phyloP scores from a whole-genome alignment of 1,140 invertebrate genomes.

The Drosophila virilis region DNA sequence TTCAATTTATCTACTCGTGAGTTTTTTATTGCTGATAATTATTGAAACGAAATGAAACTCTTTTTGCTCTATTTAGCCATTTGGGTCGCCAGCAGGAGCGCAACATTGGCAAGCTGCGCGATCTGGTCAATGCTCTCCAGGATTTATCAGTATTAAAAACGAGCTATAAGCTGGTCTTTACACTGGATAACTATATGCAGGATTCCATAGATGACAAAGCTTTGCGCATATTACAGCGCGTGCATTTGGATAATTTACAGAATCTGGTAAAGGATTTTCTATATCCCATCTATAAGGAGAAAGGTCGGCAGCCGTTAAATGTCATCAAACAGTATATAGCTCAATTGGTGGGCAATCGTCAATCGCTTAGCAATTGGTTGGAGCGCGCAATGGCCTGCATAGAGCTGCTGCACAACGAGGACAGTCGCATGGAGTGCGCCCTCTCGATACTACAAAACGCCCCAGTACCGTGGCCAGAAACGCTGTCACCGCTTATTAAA shows the following conservation, averaged over 20 bases:
- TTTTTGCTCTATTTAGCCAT: conserved; percentile 50
- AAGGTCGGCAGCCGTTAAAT: conserved; percentile 63
- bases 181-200: conserved; percentile 79
- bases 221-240: conserved; percentile 72
- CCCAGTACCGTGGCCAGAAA: conserved; percentile 76
- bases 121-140: conserved; percentile 72
- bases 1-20: conserved; percentile 76
- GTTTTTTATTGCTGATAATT: conserved; percentile 17
- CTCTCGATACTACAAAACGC: conserved; percentile 71
- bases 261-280: conserved; percentile 74
- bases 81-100: conserved; percentile 72
- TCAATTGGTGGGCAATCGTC: conserved; percentile 66
- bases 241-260: conserved; percentile 74
- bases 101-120: conserved; percentile 69
- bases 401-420: conserved; percentile 76
- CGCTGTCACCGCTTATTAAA: conserved; percentile 62
- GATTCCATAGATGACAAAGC: conserved; percentile 79
- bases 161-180: conserved; percentile 73
- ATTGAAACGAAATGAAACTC: background rate
- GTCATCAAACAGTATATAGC: conserved; percentile 74
- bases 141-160: conserved; percentile 77
- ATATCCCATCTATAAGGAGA: conserved; percentile 80
- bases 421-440: conserved; percentile 74
- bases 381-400: conserved; percentile 74
- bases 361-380: conserved; percentile 70